Evolutionary conservation across 2,888 invertebrate genomes (phyloP).

Genomic region (Andricus curvator): DNA sequence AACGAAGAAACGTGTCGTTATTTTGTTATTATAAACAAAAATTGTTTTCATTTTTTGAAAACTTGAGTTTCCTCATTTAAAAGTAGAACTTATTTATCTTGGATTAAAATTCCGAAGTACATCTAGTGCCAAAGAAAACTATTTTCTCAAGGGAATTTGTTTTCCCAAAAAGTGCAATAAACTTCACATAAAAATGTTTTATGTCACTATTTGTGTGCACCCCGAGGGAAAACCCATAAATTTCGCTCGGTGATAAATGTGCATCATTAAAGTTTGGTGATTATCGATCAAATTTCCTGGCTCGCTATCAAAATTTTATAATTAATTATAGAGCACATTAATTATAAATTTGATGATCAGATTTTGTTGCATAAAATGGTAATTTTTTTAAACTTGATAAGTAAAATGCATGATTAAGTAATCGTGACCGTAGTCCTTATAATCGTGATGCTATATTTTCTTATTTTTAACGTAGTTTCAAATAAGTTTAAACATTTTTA

Average conservation of each 20-base stretch:
- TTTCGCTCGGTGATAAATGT: conserved; percentile 17
- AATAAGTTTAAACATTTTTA: too few species aligned
- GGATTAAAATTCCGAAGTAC: neutral
- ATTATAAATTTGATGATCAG: neutral
- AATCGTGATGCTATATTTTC: too few species aligned
- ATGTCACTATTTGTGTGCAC: conserved; percentile 32
- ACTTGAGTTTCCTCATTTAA: too few species aligned
- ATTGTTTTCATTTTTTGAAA: too few species aligned
- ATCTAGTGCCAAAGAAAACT: neutral
- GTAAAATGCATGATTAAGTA: neutral
- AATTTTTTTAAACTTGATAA: neutral
- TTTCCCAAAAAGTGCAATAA: conserved; percentile 7
- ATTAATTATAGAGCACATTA: conserved; percentile 19
- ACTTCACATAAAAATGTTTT: conserved; percentile 38
- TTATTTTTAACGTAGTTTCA: too few species aligned
- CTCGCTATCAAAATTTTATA: conserved; percentile 10
- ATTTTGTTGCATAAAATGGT: neutral
- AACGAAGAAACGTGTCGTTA: too few species aligned
- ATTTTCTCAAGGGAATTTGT: conserved; percentile 10
- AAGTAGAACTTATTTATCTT: too few species aligned
- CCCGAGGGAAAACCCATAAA: conserved; percentile 6
- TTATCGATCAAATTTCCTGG: conserved; percentile 18
- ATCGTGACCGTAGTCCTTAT: too few species aligned
- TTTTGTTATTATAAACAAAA: too few species aligned
- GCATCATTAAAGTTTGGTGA: conserved; percentile 35